Evolutionary conservation across 2,797 vertebrate genomes (phyloP).

Genomic region (Oreortyx pictus): DNA sequence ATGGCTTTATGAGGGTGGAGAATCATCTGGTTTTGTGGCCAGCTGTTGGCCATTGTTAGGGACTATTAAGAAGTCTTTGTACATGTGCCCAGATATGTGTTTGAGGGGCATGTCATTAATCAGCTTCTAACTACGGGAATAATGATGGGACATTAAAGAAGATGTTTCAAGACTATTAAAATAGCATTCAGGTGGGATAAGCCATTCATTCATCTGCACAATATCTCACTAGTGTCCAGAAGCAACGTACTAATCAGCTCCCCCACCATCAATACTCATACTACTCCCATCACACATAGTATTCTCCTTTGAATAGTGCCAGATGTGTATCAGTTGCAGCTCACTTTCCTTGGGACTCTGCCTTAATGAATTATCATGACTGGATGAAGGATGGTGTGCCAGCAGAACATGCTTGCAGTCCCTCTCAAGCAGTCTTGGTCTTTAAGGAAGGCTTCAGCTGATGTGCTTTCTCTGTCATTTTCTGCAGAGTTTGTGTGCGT

Average conservation of each 20-base stretch:
- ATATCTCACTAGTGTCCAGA: not conserved
- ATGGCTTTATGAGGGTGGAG: constrained; percentile 60
- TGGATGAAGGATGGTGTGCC: accelerated
- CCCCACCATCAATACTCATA: not conserved
- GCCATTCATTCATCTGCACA: not conserved
- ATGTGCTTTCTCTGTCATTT: not conserved
- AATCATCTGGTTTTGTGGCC: constrained; percentile 70
- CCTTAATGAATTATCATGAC: not conserved
- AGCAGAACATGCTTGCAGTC: not conserved
- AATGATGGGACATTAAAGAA: constrained; percentile 46
- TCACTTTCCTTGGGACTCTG: not conserved
- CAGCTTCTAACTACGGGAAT: constrained; percentile 56
- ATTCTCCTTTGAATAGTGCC: not conserved
- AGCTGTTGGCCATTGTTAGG: constrained; percentile 71
- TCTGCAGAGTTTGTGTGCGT: not conserved
- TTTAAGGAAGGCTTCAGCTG: not conserved
- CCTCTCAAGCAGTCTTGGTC: not conserved
- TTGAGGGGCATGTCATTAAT: constrained; percentile 57
- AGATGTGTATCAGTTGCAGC: not conserved
- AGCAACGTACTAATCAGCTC: not conserved
- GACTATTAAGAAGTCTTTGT: constrained; percentile 65
- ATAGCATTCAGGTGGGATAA: constrained; percentile 54
- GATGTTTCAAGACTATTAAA: constrained; percentile 28
- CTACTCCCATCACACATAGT: not conserved
- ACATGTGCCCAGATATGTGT: constrained; percentile 58